A percentile compares a stretch with the other conserved stretches of the same genome.
Evolutionary conservation across 2,797 vertebrate genomes (phyloP).

Genomic region (Chrosomus eos): DNA sequence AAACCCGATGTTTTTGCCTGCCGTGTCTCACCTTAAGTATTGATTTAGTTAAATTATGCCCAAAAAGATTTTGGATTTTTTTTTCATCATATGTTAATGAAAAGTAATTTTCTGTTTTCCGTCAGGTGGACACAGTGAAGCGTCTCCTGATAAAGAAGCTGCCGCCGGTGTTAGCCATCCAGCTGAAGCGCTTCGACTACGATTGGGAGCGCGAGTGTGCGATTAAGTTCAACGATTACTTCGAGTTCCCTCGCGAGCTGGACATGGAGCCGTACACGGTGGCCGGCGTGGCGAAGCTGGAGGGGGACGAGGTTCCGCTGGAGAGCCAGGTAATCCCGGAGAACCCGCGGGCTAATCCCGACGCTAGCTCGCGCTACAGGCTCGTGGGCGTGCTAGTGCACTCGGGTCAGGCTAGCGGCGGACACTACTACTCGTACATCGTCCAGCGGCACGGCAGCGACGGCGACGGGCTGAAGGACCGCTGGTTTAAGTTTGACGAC

Average conservation of each 20-base stretch:
- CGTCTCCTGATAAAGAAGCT: slow-evolving; percentile 97
- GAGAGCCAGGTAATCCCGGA: slow-evolving; percentile 95
- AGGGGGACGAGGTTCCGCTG: slow-evolving; percentile 92
- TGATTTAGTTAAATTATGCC: no score
- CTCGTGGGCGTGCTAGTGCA: slow-evolving; percentile 97
- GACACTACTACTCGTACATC: slow-evolving; percentile 98
- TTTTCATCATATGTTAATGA: no score
- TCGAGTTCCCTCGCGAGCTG: slow-evolving; percentile 97
- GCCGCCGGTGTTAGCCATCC: slow-evolving; percentile 96
- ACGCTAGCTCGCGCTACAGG: slow-evolving; percentile 90
- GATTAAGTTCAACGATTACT: slow-evolving; percentile 99
- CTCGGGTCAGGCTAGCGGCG: slow-evolving; percentile 96
- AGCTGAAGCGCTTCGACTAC: slow-evolving; percentile 97
- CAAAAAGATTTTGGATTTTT: no score
- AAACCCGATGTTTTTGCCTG: no score
- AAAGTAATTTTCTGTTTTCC: background rate
- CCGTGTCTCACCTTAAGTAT: no score
- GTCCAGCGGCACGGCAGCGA: slow-evolving; percentile 89
- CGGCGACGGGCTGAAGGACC: slow-evolving; percentile 91
- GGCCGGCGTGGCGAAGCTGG: slow-evolving; percentile 94
- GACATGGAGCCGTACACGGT: slow-evolving; percentile 99
- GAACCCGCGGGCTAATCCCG: slow-evolving; percentile 89
- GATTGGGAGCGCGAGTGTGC: slow-evolving; percentile 99
- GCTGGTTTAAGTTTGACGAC: slow-evolving; percentile 99
- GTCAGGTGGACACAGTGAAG: slow-evolving; percentile 98